Evolutionary conservation across 2,888 invertebrate genomes (phyloP).

Genomic region (Limnephilus marmoratus): DNA sequence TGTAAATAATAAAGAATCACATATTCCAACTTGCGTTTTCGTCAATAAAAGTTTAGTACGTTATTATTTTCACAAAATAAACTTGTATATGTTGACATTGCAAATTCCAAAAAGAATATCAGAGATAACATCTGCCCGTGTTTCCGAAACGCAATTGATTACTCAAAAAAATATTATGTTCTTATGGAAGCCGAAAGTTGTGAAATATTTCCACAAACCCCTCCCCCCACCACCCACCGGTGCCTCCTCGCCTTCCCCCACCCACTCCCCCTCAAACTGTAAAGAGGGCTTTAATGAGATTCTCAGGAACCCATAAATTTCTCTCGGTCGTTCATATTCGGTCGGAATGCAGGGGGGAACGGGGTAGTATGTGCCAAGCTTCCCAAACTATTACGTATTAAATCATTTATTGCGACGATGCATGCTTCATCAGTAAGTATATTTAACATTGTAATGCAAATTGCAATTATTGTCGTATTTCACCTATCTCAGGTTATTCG

Average conservation of each 20-base stretch:
- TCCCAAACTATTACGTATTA: slow-evolving; percentile 34
- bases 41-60: too few relatives aligned
- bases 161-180: slow-evolving; percentile 43
- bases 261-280: slow-evolving; percentile 64
- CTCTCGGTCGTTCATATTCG: slow-evolving; percentile 64
- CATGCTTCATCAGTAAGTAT: too few relatives aligned
- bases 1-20: too few relatives aligned
- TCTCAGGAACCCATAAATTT: slow-evolving; percentile 67
- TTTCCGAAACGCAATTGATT: slow-evolving; percentile 36
- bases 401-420: background rate
- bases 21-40: too few relatives aligned
- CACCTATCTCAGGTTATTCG: too few relatives aligned
- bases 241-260: slow-evolving; percentile 63
- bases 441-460: too few relatives aligned
- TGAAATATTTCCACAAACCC: slow-evolving; percentile 55
- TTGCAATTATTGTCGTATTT: too few relatives aligned
- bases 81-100: background rate
- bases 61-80: too few relatives aligned
- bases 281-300: slow-evolving; percentile 67
- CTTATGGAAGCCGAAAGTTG: slow-evolving; percentile 48
- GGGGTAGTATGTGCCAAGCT: slow-evolving; percentile 56
- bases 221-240: background rate
- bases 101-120: background rate
- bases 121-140: background rate
- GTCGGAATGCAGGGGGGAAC: slow-evolving; percentile 61